Evolutionary conservation across 2,113 vertebrate genomes (phyloP), one percentile per base, ranked within the genome.

Genomic region (Hymenochirus boettgeri): DNA sequence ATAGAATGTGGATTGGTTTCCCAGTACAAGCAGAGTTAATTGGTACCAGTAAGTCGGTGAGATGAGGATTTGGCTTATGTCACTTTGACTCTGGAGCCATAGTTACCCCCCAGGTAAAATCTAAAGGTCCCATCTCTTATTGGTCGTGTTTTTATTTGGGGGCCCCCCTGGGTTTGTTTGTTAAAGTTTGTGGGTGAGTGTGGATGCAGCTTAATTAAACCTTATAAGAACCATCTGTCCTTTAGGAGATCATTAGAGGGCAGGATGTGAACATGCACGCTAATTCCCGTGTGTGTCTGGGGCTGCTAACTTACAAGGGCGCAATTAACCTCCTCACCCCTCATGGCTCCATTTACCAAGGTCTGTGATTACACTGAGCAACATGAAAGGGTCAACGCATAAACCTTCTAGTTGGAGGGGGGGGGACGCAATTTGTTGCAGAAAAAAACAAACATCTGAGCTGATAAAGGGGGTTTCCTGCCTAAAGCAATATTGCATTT

Each of bases 141-240:
- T 52, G 31, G 26, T 45, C 21, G 29, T 37, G 46, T 19, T 31
- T 39, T 64, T 45, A 47, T 56, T 64, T 33, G n/a, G 23, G 52
- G 39, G 26, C 64, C 53, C 13, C 1, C 29, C 60, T 61, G 64
- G 51, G 39, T 76, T 71, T 77, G 66, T 78, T 82, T 81, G 67
- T 71, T 76, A 73, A n/a, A n/a, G 75, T 65, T 72, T 73, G 81
- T n/a, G 72, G 71, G 70, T 18, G 76, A 77, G 83, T 77, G 73
- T 75, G 72, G 62, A 79, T 76, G 57, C 72, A 78, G 47, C 67
- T 75, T 85, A 82, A 84, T 85, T 87, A 81, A 78, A 80, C 50
- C 71, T 75, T 87, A 87, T 85, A 64, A 71, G 71, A 75, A 78
- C 74, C 79, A 74, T 74, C 77, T 87, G 85, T 76, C 74, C 65